Base-by-base conservation (phyloP, 2,113 vertebrate species). In the Sylvilagus bachmani region DNA sequence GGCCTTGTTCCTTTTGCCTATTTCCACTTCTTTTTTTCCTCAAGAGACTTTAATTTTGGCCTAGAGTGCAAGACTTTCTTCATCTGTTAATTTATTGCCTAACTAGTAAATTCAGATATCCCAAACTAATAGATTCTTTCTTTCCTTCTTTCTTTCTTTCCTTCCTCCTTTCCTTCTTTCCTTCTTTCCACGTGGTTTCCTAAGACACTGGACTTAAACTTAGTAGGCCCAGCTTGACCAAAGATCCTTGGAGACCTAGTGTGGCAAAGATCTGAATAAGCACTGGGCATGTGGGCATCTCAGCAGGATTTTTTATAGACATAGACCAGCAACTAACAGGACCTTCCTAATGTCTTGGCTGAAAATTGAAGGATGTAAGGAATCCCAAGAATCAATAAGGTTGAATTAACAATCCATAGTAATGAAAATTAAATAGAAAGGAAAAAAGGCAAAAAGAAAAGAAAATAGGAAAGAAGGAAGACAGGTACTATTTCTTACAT, bases 371-470 rank as follows among this genome's bases (percentile, higher is more conserved):
- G 64, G 17, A 67, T 2, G 19, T 58, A 2, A 38, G 21, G 36
- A 70, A 90, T 70, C 29, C 21, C 22, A 62, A 69, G 61, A 82
- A 87, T 67, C 2, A 0, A 16, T 96, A n/a, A 89, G 14, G 66
- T 0, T 31, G 16, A 95, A 66, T 88, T 49, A 89, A 33, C 0
- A 73, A 84, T 86, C 67, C 29, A n/a, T 44, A 86, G 44, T 38
- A 86, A 80, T 75, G 1, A 87, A 92, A 94, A 84, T 87, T 92
- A 84, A 92, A 44, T 25, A 82, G n/a, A 70, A 86, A 84, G 77
- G 21, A 86, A 33, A 69, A 19, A 51, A 58, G 9, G 53, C 19
- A 90, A 29, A 14, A 29, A 58, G 10, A 49, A 16, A 21, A 11
- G 38, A 16, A 29, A 10, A 33, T 9, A 80, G 14, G 25, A 21